Evolutionary conservation across 1,140 invertebrate species (phyloP).

Genomic region (Drosophila oshimai): DNA sequence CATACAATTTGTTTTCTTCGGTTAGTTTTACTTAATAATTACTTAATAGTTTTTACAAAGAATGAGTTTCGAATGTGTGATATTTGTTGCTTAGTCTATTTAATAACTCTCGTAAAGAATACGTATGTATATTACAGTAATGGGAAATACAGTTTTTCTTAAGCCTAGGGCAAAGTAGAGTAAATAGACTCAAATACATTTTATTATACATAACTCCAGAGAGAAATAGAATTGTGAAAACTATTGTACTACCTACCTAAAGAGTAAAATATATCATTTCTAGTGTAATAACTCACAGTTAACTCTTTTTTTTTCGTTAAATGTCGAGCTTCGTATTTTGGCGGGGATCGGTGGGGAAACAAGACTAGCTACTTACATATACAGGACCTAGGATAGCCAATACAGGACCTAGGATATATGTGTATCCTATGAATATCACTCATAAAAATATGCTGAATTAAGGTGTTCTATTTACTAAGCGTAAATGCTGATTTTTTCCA

Average conservation of each 20-base stretch:
- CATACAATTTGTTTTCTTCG: slow-evolving; percentile 34
- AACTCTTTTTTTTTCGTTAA: not conserved
- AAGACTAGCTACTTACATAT: slow-evolving; percentile 10
- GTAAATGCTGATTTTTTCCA: not conserved
- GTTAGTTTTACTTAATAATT: slow-evolving; percentile 32
- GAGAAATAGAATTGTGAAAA: slow-evolving; percentile 15
- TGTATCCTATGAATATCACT: not conserved
- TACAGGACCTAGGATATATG: slow-evolving; percentile 2
- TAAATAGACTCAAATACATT: slow-evolving; percentile 11
- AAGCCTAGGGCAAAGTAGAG: slow-evolving; percentile 27
- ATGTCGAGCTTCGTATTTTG: not conserved
- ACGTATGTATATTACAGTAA: slow-evolving; percentile 35
- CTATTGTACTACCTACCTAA: slow-evolving; percentile 38
- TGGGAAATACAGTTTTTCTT: slow-evolving; percentile 25
- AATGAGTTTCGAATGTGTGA: slow-evolving; percentile 40
- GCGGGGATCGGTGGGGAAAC: not conserved
- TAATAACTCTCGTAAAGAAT: slow-evolving; percentile 6
- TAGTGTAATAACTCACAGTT: not conserved
- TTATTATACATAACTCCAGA: slow-evolving; percentile 28
- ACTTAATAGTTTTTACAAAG: slow-evolving; percentile 43
- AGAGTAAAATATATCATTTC: slow-evolving; percentile 12
- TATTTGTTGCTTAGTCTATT: slow-evolving; percentile 39
- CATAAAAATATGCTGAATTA: not conserved
- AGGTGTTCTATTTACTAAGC: slow-evolving; percentile 3
- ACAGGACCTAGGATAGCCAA: slow-evolving; percentile 1